A percentile compares a stretch with the other conserved stretches of the same genome.
Conservation (phyloP, 2,888 invertebrate genomes). For the Amphipoea lucens region DNA sequence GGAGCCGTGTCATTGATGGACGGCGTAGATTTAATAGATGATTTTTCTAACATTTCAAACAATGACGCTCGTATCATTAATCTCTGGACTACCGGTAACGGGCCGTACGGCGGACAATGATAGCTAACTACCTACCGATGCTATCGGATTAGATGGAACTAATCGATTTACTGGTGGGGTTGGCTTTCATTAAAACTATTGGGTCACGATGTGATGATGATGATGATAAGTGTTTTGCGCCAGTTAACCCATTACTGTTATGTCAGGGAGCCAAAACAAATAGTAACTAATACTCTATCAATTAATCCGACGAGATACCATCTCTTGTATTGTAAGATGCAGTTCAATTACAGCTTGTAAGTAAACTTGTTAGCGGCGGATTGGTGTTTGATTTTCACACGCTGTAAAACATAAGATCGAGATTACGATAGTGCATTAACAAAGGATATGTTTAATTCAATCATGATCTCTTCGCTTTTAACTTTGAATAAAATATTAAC, state of each 20-base stretch:
- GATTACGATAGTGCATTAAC: constrained; percentile 45
- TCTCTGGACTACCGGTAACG: constrained; percentile 86
- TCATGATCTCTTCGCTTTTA: constrained; percentile 10
- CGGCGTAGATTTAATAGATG: constrained; percentile 79
- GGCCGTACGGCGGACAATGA: constrained; percentile 78
- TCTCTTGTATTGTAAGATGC: constrained; percentile 62
- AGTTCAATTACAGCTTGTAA: constrained; percentile 64
- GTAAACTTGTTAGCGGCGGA: constrained; percentile 53
- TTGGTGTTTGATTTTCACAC: constrained; percentile 59
- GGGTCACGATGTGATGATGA: constrained; percentile 79
- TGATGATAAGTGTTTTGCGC: constrained; percentile 75
- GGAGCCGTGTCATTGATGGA: constrained; percentile 72
- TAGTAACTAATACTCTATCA: constrained; percentile 62
- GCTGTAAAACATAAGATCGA: constrained; percentile 45
- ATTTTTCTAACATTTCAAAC: constrained; percentile 86
- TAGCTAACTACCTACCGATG: constrained; percentile 84
- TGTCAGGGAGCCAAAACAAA: constrained; percentile 65
- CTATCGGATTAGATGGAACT: constrained; percentile 83
- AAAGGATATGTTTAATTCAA: constrained; percentile 30
- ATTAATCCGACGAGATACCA: constrained; percentile 60
- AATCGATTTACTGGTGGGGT: constrained; percentile 83
- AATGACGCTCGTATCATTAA: constrained; percentile 85
- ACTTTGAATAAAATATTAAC: background rate
- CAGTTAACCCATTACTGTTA: constrained; percentile 73
- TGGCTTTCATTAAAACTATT: constrained; percentile 86